Evolutionary conservation across 2,888 invertebrate species (phyloP), one percentile per base, ranked within the genome.

Genomic region (Hyposoter dolosus): DNA sequence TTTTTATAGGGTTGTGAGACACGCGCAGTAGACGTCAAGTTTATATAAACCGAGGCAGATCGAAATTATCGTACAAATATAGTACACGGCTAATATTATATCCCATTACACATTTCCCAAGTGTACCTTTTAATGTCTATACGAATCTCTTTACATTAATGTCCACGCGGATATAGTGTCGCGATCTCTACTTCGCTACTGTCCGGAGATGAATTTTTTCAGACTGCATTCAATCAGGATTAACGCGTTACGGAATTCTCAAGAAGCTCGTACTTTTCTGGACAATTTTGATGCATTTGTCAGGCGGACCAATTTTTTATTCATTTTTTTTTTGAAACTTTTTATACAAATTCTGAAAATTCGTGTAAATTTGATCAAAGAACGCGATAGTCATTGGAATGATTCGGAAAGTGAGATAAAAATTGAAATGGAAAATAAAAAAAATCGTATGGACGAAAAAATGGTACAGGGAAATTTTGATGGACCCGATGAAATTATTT

Each of bases 1-100:
- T 79, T 75, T 80, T 80, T 69, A 68, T 74, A 53, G 76, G 69
- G 63, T 50, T 80, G 80, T 69, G 75, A 53, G 60, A 63, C 84
- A 76, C 82, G 75, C 66, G 76, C 76, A 77, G 53, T 68, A 23
- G 28, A 56, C 68, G 69, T 40, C n/a, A 28, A 69, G 56, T 53
- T 53, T 78, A 53, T 53, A 77, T 32, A 32, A 68, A 76, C 23
- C 60, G 69, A 56, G 3, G 50, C 63, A 47, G 65, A 68, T 78
- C 35, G 28, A 68, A 78, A 78, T 78, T 68, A 79, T 56, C n/a
- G n/a, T 69, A 53, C 23, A 68, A 56, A 69, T 78, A 50, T 82
- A 82, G 43, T 45, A 35, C 53, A 40, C 10, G 40, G 35, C 47
- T 68, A 77, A 77, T 77, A 77, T 66, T 76, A 65, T 76, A 76